Percentiles rank a stretch among this genome's conserved stretches.
phyloP scores from a whole-genome alignment of 2,888 invertebrate genomes.

The Apoda limacodes region DNA sequence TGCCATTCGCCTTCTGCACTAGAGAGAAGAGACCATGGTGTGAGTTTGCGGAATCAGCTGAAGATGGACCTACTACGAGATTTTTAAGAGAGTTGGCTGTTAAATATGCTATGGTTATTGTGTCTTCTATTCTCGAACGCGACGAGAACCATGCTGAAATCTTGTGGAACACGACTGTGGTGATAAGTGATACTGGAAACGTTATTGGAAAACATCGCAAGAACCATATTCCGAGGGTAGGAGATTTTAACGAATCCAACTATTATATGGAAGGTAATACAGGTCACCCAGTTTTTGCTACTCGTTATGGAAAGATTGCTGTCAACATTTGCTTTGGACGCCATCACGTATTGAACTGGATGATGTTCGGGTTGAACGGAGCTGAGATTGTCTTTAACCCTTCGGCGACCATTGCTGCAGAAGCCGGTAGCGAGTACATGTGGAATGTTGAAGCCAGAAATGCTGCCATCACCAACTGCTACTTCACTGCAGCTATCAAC shows the following conservation, averaged over 20 bases:
- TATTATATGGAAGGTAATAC: constrained; percentile 97
- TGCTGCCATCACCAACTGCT: constrained; percentile 97
- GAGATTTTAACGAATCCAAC: constrained; percentile 98
- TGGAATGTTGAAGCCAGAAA: constrained; percentile 97
- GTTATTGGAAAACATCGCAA: constrained; percentile 97
- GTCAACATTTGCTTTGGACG: constrained; percentile 98
- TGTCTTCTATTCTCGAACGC: constrained; percentile 95
- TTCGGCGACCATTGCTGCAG: constrained; percentile 86
- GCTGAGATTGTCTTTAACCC: constrained; percentile 99
- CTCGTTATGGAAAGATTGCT: constrained; percentile 89
- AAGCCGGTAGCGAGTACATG: constrained; percentile 86
- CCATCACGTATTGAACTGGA: constrained; percentile 98
- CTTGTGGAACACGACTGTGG: constrained; percentile 96
- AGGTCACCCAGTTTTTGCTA: constrained; percentile 94
- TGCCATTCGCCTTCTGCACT: constrained; percentile 99
- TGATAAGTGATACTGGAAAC: constrained; percentile 89
- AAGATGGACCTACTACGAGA: constrained; percentile 87
- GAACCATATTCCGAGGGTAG: constrained; percentile 98
- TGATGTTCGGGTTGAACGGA: constrained; percentile 97
- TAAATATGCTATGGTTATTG: constrained; percentile 92
- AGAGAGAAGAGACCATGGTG: constrained; percentile 97
- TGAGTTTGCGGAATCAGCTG: constrained; percentile 95
- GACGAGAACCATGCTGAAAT: constrained; percentile 88
- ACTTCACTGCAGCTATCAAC: constrained; percentile 94
- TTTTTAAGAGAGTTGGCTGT: constrained; percentile 84